Conservation (phyloP, 2,113 vertebrate species). For the Ophiodon elongatus region DNA sequence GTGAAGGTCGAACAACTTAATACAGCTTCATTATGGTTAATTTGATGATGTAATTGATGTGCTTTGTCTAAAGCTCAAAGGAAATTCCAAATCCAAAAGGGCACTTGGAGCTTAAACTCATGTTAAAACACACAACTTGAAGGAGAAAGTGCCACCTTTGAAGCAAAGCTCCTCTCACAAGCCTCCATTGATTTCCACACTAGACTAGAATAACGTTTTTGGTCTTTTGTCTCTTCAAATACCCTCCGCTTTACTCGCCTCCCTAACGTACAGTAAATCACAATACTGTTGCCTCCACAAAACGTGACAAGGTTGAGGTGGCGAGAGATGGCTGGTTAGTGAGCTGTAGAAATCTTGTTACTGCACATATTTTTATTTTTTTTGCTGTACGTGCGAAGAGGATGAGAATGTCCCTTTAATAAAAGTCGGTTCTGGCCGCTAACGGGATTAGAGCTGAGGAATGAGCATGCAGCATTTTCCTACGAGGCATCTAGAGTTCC, state of each 20-base stretch:
- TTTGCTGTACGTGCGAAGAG: slow-evolving; percentile 14
- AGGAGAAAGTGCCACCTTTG: background rate
- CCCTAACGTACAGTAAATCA: slow-evolving; percentile 19
- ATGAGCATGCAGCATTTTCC: slow-evolving; percentile 45
- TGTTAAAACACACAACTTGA: background rate
- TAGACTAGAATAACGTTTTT: background rate
- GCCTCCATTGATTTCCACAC: background rate
- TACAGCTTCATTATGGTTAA: background rate
- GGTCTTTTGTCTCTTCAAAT: slow-evolving; percentile 8
- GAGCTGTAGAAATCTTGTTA: slow-evolving; percentile 25
- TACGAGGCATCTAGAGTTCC: background rate
- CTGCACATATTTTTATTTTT: slow-evolving; percentile 10
- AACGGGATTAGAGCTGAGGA: slow-evolving; percentile 58
- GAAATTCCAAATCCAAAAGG: background rate
- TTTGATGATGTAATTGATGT: background rate
- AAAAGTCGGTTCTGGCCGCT: slow-evolving; percentile 29
- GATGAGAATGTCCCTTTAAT: slow-evolving; percentile 54
- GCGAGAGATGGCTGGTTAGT: slow-evolving; percentile 5
- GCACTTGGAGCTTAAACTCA: accelerated
- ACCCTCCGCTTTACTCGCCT: background rate
- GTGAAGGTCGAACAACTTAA: background rate
- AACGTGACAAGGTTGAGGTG: background rate
- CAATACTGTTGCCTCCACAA: slow-evolving; percentile 15
- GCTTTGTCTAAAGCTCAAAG: background rate
- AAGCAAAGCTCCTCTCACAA: background rate